Evolutionary conservation across 37 sponge, comb jelly and placozoan species (phyloP).

Genomic region (Aphrocallistes beatrix): DNA sequence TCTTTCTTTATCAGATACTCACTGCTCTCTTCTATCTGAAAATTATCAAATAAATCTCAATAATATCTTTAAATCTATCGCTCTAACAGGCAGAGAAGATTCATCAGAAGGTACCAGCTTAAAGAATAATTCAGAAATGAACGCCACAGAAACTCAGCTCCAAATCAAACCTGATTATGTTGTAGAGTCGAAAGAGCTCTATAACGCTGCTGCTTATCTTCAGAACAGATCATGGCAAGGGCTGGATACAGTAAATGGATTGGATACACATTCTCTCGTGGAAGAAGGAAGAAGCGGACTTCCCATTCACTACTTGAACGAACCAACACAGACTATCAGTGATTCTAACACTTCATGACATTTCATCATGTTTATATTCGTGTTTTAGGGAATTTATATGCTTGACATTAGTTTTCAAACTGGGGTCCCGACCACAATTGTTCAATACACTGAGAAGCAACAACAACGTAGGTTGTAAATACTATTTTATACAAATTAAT

Average conservation of each 20-base stretch:
- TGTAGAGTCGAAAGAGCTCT: not conserved
- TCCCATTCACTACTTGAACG: not conserved
- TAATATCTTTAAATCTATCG: not conserved
- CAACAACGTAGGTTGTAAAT: too few relatives aligned
- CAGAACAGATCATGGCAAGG: constrained; percentile 57
- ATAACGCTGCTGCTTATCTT: constrained; percentile 35
- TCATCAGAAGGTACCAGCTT: not conserved
- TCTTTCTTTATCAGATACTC: constrained; percentile 23
- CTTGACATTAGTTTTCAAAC: too few relatives aligned
- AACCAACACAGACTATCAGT: too few relatives aligned
- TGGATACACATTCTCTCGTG: not conserved
- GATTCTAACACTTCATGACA: too few relatives aligned
- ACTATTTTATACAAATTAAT: too few relatives aligned
- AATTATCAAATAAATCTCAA: not conserved
- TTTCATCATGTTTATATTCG: too few relatives aligned
- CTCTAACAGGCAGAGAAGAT: not conserved
- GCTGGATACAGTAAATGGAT: constrained; percentile 24
- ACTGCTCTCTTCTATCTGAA: constrained; percentile 1
- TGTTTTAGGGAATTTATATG: too few relatives aligned
- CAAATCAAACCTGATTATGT: not conserved
- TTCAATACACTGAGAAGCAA: too few relatives aligned
- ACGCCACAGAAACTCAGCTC: not conserved
- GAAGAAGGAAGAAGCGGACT: not conserved
- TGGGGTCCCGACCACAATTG: too few relatives aligned
- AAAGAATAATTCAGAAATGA: not conserved